These are phyloP conservation scores for Acheta domesticus DNA, from an alignment of 2,888 invertebrate species.

Conservation along the genomic window DNA sequence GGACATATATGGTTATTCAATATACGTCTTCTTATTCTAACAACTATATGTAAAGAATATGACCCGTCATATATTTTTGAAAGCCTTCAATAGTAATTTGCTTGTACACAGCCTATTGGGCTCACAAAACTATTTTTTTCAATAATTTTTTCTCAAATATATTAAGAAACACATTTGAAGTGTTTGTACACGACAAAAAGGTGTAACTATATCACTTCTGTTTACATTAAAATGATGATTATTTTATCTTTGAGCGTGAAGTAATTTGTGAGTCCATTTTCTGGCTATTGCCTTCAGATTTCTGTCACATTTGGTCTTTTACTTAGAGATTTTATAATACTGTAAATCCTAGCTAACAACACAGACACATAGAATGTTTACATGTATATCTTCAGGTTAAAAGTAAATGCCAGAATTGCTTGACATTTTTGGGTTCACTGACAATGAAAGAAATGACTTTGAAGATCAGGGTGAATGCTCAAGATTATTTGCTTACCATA, in stretches of 20 bases:
- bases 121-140: constrained; percentile 32
- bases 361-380: constrained; percentile 18
- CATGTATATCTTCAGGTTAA: constrained; percentile 9
- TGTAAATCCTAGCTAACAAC: constrained; percentile 19
- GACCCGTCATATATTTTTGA: constrained; percentile 34
- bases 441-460: neutral
- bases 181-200: neutral
- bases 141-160: constrained; percentile 26
- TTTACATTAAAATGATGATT: constrained; percentile 1
- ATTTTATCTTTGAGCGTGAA: neutral
- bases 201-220: constrained; percentile 18
- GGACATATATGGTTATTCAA: constrained; percentile 30
- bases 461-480: neutral
- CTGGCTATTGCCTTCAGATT: constrained; percentile 12
- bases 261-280: neutral
- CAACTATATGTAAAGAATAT: constrained; percentile 30
- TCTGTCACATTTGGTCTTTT: constrained; percentile 18
- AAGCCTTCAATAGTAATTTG: constrained; percentile 32
- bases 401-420: neutral
- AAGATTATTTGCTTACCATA: neutral
- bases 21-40: constrained; percentile 28
- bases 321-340: constrained; percentile 5
- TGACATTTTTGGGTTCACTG: neutral
- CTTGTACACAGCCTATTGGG: constrained; percentile 32
- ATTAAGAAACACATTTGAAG: constrained; percentile 21